Conservation (phyloP, 2,888 invertebrate species). For the Phaedon cochleariae region DNA sequence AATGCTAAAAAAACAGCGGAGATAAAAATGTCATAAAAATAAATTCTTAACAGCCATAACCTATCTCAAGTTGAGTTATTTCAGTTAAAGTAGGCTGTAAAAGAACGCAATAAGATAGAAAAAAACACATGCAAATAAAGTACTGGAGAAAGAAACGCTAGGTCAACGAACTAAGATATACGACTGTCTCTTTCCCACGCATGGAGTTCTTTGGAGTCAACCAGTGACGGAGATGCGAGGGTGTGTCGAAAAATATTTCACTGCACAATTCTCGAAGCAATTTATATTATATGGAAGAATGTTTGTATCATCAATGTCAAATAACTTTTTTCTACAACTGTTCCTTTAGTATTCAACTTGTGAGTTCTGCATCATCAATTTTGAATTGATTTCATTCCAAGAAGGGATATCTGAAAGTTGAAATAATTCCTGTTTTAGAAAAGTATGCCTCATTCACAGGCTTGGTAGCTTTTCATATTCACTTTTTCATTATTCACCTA, state of each 20-base stretch:
- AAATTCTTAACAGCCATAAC: constrained; percentile 59
- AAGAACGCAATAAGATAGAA: constrained; percentile 62
- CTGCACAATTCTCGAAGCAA: neutral
- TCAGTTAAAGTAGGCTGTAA: constrained; percentile 62
- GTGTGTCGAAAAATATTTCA: constrained; percentile 17
- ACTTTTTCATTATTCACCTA: too few species aligned
- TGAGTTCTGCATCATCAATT: too few species aligned
- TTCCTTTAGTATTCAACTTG: too few species aligned
- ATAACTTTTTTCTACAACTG: too few species aligned
- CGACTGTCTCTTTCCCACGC: constrained; percentile 61
- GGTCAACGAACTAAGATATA: constrained; percentile 62
- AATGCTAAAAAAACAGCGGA: constrained; percentile 30
- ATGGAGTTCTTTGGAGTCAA: constrained; percentile 47
- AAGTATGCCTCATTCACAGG: too few species aligned
- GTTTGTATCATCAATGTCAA: too few species aligned
- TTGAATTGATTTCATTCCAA: too few species aligned
- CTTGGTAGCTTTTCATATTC: too few species aligned
- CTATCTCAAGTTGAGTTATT: constrained; percentile 63
- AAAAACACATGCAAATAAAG: constrained; percentile 64
- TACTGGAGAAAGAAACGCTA: constrained; percentile 63
- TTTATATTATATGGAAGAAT: too few species aligned
- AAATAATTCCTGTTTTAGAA: too few species aligned
- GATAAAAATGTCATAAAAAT: constrained; percentile 52
- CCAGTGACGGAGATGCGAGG: constrained; percentile 45
- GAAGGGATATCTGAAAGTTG: too few species aligned